Conservation (phyloP, 2,888 invertebrate species). For the Chloroclystis v-ata region DNA sequence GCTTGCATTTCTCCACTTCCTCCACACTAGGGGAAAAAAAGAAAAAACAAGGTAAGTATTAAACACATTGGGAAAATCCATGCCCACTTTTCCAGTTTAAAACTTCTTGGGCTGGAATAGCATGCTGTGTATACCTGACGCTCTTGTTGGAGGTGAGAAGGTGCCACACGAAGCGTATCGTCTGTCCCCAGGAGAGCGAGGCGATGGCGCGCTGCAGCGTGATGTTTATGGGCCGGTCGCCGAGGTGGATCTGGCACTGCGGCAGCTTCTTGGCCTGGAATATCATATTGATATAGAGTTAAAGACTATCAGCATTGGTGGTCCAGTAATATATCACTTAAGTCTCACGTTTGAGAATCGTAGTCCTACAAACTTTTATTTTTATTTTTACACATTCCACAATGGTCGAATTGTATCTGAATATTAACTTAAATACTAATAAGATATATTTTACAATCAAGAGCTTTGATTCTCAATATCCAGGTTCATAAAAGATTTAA, state of each 20-base stretch:
- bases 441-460: too few relatives aligned
- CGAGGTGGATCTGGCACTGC: slow-evolving; percentile 90
- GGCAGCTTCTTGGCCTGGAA: slow-evolving; percentile 85
- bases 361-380: too few relatives aligned
- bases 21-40: too few relatives aligned
- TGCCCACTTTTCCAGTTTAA: neutral
- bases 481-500: too few relatives aligned
- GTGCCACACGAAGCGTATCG: slow-evolving; percentile 90
- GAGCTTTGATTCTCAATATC: too few relatives aligned
- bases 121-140: slow-evolving; percentile 79
- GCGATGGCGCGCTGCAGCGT: slow-evolving; percentile 94
- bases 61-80: neutral
- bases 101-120: neutral
- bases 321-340: too few relatives aligned
- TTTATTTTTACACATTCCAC: too few relatives aligned
- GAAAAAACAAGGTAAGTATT: slow-evolving; percentile 15
- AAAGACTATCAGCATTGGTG: too few relatives aligned
- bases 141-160: slow-evolving; percentile 88
- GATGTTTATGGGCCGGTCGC: slow-evolving; percentile 95
- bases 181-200: slow-evolving; percentile 93
- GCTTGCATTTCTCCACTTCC: slow-evolving; percentile 96
- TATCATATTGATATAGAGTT: too few relatives aligned
- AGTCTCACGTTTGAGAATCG: too few relatives aligned
- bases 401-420: too few relatives aligned
- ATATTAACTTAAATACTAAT: neutral